A percentile compares a stretch with the other conserved stretches of the same genome.
Conservation (phyloP, 2,113 vertebrate species). For the Eolophus roseicapilla region DNA sequence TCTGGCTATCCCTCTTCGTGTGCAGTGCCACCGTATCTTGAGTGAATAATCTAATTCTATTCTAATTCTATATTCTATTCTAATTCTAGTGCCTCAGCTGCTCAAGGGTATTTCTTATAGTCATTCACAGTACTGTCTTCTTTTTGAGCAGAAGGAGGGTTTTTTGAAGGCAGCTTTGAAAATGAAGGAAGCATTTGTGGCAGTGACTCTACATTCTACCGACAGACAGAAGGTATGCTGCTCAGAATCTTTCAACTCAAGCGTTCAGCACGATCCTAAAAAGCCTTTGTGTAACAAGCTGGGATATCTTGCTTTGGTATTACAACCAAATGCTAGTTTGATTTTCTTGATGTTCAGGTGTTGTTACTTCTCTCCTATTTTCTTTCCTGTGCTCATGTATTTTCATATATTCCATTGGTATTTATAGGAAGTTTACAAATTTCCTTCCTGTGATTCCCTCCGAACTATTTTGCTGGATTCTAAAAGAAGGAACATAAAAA, state of each 20-base stretch:
- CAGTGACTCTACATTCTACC: slow-evolving; percentile 92
- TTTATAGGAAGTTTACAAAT: background rate
- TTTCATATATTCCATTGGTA: background rate
- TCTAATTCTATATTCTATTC: background rate
- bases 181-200: slow-evolving; percentile 91
- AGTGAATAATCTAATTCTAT: background rate
- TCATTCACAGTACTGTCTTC: background rate
- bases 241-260: background rate
- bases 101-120: background rate
- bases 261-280: background rate
- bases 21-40: background rate
- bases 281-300: background rate
- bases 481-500: background rate
- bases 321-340: background rate
- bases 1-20: background rate
- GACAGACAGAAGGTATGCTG: slow-evolving; percentile 88
- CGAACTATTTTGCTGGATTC: background rate
- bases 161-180: slow-evolving; percentile 86
- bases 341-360: background rate
- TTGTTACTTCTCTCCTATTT: background rate
- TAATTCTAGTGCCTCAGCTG: background rate
- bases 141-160: slow-evolving; percentile 79
- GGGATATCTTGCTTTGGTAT: background rate
- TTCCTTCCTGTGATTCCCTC: background rate
- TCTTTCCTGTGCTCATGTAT: background rate